phyloP scores from a whole-genome alignment of 1,140 invertebrate genomes.

The Drosophila aff. region DNA sequence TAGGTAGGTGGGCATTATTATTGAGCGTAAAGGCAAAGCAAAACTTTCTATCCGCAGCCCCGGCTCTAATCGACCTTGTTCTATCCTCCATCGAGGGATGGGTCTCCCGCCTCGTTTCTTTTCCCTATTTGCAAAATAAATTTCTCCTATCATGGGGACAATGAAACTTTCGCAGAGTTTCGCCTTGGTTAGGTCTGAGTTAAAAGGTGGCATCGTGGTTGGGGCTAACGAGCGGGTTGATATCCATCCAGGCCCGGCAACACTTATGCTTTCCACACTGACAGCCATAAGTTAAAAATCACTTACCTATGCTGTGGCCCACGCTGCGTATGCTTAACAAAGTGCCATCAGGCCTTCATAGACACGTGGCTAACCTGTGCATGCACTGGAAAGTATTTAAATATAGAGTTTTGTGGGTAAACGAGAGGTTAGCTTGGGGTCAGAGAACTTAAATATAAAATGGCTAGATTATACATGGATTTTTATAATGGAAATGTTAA shows the following conservation, averaged over 20 bases:
- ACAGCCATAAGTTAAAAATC: conserved; percentile 68
- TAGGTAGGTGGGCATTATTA: conserved; percentile 45
- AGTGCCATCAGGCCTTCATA: conserved; percentile 29
- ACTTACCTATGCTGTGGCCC: conserved; percentile 39
- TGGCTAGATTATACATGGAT: too few relatives aligned
- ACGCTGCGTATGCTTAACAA: conserved; percentile 56
- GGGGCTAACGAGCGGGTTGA: conserved; percentile 2
- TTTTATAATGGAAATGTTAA: too few relatives aligned
- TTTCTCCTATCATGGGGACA: conserved; percentile 36
- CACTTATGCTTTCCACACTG: conserved; percentile 44
- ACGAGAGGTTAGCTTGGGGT: not conserved
- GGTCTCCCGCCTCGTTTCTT: not conserved
- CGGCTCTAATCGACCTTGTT: conserved; percentile 61
- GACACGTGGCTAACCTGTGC: conserved; percentile 1
- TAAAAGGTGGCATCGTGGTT: not conserved
- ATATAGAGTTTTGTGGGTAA: not conserved
- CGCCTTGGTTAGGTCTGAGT: conserved; percentile 9
- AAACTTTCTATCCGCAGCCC: conserved; percentile 28
- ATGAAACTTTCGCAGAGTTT: conserved; percentile 32
- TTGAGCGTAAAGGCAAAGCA: conserved; percentile 56
- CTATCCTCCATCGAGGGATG: not conserved
- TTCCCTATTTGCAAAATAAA: conserved; percentile 26
- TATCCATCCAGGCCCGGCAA: not conserved
- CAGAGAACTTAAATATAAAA: too few relatives aligned
- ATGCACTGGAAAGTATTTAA: conserved; percentile 1